A percentile compares a stretch with the other conserved stretches of the same genome.
Evolutionary conservation across 2,888 invertebrate genomes (phyloP).

Genomic region (Criorhina ranunculi): DNA sequence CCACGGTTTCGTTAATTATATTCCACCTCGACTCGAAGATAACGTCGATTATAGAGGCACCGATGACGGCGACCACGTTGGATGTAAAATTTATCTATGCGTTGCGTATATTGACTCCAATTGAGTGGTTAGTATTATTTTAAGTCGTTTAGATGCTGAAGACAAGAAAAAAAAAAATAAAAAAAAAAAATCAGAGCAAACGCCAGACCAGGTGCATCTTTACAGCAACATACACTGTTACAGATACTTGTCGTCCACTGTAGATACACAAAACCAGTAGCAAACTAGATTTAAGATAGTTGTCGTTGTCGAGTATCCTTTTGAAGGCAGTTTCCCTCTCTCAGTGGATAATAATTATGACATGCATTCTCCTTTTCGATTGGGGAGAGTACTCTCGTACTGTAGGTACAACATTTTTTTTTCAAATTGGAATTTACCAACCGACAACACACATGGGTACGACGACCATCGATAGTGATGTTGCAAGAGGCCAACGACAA

Average conservation of each 20-base stretch:
- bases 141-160: neutral
- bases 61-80: neutral
- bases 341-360: slow-evolving; percentile 42
- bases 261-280: slow-evolving; percentile 64
- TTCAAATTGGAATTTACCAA: slow-evolving; percentile 47
- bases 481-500: neutral
- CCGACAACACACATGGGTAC: neutral
- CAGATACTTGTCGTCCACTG: slow-evolving; percentile 9
- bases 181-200: slow-evolving; percentile 63
- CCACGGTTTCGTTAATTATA: slow-evolving; percentile 24
- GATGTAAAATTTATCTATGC: slow-evolving; percentile 44
- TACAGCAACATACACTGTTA: neutral
- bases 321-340: slow-evolving; percentile 3
- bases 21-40: slow-evolving; percentile 26
- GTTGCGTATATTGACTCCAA: slow-evolving; percentile 71
- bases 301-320: slow-evolving; percentile 30
- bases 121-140: slow-evolving; percentile 36
- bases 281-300: slow-evolving; percentile 61
- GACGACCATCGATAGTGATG: too few relatives aligned
- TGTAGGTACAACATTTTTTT: slow-evolving; percentile 1
- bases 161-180: slow-evolving; percentile 52
- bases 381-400: slow-evolving; percentile 9
- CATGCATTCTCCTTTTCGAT: slow-evolving; percentile 26
- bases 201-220: slow-evolving; percentile 62
- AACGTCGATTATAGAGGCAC: too few relatives aligned